phyloP scores from a whole-genome alignment of 2,113 vertebrate genomes.

The Phalacrocorax pelagicus region DNA sequence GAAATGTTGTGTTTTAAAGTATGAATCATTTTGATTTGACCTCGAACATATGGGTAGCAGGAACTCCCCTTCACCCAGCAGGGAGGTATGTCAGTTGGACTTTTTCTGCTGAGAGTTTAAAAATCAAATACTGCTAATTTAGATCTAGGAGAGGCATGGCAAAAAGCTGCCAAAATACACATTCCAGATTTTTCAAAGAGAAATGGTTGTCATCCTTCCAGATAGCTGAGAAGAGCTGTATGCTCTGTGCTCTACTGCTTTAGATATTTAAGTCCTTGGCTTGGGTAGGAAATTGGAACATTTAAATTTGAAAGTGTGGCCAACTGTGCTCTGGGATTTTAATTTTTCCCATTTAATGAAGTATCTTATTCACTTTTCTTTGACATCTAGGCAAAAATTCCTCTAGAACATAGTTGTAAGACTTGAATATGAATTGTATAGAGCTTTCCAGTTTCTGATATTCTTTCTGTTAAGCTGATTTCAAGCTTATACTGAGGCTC shows the following conservation, averaged over 20 bases:
- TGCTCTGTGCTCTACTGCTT: neutral
- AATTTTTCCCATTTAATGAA: slow-evolving; percentile 17
- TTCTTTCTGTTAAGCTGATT: neutral
- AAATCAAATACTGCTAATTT: slow-evolving; percentile 23
- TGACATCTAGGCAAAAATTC: neutral
- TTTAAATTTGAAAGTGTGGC: slow-evolving; percentile 4
- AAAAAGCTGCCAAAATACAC: slow-evolving; percentile 21
- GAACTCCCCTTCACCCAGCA: slow-evolving; percentile 19
- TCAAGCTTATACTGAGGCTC: neutral
- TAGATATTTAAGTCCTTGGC: slow-evolving; percentile 28
- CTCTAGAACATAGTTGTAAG: neutral
- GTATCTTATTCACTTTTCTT: neutral
- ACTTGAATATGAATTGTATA: neutral
- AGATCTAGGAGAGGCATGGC: neutral
- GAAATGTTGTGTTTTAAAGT: neutral
- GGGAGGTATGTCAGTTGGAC: neutral
- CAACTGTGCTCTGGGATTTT: slow-evolving; percentile 27
- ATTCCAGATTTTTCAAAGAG: neutral
- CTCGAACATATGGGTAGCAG: neutral
- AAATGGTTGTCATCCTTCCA: slow-evolving; percentile 26
- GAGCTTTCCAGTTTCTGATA: neutral
- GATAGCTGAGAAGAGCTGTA: slow-evolving; percentile 2
- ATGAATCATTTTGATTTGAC: neutral
- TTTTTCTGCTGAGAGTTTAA: slow-evolving; percentile 24
- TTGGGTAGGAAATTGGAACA: slow-evolving; percentile 13